Evolutionary conservation across 2,113 vertebrate genomes (phyloP), one percentile per base, ranked within the genome.

Genomic region (Pituophis catenifer): DNA sequence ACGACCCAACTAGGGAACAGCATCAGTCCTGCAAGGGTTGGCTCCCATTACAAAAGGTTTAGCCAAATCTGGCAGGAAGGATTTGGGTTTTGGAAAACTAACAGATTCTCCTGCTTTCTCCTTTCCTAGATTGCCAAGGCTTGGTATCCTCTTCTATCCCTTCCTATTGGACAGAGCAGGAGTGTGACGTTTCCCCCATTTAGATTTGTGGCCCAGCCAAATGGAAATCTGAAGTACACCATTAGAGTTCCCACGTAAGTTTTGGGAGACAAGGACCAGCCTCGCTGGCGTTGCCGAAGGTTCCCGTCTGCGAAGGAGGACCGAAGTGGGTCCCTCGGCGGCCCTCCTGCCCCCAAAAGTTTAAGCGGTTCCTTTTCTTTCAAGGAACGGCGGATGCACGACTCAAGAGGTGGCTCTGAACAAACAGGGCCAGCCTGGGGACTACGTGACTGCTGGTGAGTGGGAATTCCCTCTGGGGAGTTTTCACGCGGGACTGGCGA

Each of bases 381-480:
- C 33, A 33, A 89, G 88, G 38, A 0, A 7, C 0, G 33, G 54
- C 19, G 0, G 9, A 6, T 89, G 88, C 55, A 9, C 0, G 10
- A 23, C 4, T 10, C 0, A 44, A 38, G 33, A 44, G 0, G 0
- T 7, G 1, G 0, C 0, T 10, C 1, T 65, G 9, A 0, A 0
- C 23, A 1, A 1, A 38, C n/a, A 24, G 3, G 1, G 4, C 1
- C 0, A 44, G 21, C 54, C 54, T 1, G 54, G 88, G 29, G 9
- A 57, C n/a, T 89, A 44, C 10, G 0, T 0, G 2, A 2, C 1
- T 3, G 8, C 0, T 0, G n/a, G 88, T 89, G 57, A 57, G 29
- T 23, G 9, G 4, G 59, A 65, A 29, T 26, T 26, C 26, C 10
- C 26, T 38, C 38, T 3, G 58, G 59, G 24, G 24, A 26, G 9